Evolutionary conservation across 1,140 invertebrate genomes (phyloP), one percentile per base, ranked within the genome.

Genomic region (Pachyrhynchus sulphureomaculatus): DNA sequence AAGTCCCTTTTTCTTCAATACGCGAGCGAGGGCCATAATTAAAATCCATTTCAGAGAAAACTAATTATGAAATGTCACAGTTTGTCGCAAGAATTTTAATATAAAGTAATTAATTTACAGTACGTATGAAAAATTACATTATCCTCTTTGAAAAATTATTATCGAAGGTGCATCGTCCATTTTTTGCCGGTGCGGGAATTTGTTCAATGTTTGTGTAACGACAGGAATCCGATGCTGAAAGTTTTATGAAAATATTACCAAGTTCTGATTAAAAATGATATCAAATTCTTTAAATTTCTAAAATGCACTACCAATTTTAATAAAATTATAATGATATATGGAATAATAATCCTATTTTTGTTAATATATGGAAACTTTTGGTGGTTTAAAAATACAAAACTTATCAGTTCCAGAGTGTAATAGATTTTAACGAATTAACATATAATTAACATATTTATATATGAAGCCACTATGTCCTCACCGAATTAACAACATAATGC

Each of bases 31-130:
- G 56, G 39, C 58, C 44, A 60, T 66, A 66, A 59, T 66, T 66
- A 60, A 51, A 66, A 66, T 66, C 49, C 55, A 49, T 56, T 66
- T 63, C 65, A 54, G 48, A 54, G 61, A 58, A 66, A 66, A 66
- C 65, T 66, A 66, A 66, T 66, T 63, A 66, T 59, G 55, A 63
- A 66, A 59, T 59, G 60, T 66, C 59, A 45, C 48, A 56, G 54
- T 61, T 65, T 59, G 63, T 65, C 64, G 58, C 58, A 58, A 59
- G 64, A 66, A 66, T 66, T 66, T 66, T 66, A 66, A 66, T 66
- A 62, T 66, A 62, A 66, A 62, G 58, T 66, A 66, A 66, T 66
- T 66, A 66, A 66, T 66, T 66, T 57, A 66, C 59, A 66, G 51
- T 41, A 57, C 47, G 48, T 55, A 66, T 51, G 58, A 57, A 58